Base-by-base conservation (phyloP, 2,797 vertebrate species). In the Poeciliopsis paucimaculata region DNA sequence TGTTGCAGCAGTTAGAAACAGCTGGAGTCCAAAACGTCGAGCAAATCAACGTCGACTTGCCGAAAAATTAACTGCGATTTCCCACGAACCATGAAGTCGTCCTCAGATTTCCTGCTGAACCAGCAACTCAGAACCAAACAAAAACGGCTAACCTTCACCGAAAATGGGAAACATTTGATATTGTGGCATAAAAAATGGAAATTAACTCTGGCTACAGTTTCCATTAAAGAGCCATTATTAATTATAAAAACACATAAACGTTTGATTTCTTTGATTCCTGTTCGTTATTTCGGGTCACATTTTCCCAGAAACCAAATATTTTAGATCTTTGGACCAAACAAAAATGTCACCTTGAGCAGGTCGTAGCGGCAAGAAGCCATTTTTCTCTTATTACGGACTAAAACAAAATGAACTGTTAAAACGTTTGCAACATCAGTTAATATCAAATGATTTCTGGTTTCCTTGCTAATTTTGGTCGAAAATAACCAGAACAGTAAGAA, bases 301-400 rank as follows among this genome's bases (percentile, higher is more conserved):
- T 55, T 16, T n/a, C 10, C 26, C 20, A 12, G 28, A 45, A 26
- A 62, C 34, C 6, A 31, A 66, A 34, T 34, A 47, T 76, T 77
- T 34, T 36, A 39, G 70, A 53, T 36, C n/a, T 43, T 51, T n/a
- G n/a, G 43, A 70, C 39, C 62, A 70, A 80, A 46, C 39, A n/a
- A 77, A 77, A 26, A 45, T 6, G 34, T 71, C 76, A 71, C n/a
- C 41, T 78, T 71, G 36, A 71, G 36, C 64, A 43, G 20, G 0
- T 12, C n/a, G 46, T 43, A n/a, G 34, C 62, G 7, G 72, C 39
- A 23, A 43, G 15, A 1, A 43, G 9, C 2, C 16, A 1, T 39
- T 71, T 71, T 39, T 41, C 18, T 31, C 53, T 75, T 4, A 18
- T 39, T 31, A 1, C 2, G 12, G n/a, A 49, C 31, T 5, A 53